Evolutionary conservation across 2,113 vertebrate species (phyloP).

Genomic region (Burhinus oedicnemus): DNA sequence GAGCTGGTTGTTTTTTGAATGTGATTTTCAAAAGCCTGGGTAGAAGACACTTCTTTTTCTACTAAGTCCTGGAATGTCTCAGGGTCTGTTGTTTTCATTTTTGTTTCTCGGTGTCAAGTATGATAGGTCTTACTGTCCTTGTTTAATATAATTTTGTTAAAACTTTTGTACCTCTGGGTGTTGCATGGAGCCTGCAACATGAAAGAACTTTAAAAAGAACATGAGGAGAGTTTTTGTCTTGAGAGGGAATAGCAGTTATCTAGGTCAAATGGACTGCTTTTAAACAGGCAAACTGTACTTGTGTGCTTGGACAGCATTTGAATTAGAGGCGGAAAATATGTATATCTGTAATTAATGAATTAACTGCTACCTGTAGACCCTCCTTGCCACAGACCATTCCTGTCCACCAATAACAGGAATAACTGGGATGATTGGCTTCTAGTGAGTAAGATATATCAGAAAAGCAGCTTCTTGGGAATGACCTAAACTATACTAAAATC

Average conservation of each 20-base stretch:
- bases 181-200: neutral
- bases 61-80: neutral
- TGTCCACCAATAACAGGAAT: neutral
- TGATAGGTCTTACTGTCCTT: neutral
- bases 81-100: neutral
- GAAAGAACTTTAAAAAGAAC: neutral
- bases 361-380: neutral
- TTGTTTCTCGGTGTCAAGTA: neutral
- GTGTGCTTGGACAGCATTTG: neutral
- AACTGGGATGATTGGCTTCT: neutral
- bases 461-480: neutral
- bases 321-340: neutral
- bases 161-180: neutral
- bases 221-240: neutral
- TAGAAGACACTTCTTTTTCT: neutral
- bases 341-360: neutral
- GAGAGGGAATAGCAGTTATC: neutral
- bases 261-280: constrained; percentile 28
- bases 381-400: neutral
- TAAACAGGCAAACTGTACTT: neutral
- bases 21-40: neutral
- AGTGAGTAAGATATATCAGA: neutral
- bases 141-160: neutral
- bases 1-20: neutral
- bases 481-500: neutral